Evolutionary conservation across 1,140 invertebrate species (phyloP).

Genomic region (Bombus cullumanus): DNA sequence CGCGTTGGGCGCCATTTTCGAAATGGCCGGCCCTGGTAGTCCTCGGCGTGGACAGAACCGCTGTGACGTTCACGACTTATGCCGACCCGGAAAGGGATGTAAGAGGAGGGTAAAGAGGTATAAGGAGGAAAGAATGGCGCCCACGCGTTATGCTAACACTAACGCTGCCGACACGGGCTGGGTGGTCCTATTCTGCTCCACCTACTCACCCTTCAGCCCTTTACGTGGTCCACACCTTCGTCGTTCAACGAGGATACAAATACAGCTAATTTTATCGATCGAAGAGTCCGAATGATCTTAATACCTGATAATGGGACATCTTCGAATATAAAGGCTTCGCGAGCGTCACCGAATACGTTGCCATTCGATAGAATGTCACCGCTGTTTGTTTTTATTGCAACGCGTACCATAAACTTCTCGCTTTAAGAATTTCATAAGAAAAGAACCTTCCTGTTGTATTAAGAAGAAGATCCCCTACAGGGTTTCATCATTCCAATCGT

Average conservation of each 20-base stretch:
- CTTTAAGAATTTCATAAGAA: background rate
- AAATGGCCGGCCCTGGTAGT: constrained; percentile 43
- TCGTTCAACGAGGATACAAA: constrained; percentile 59
- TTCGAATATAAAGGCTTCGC: background rate
- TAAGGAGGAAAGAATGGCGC: constrained; percentile 79
- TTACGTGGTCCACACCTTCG: constrained; percentile 70
- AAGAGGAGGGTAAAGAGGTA: constrained; percentile 70
- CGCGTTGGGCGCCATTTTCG: constrained; percentile 50
- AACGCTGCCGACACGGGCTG: constrained; percentile 80
- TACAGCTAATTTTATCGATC: constrained; percentile 68
- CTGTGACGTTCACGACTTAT: constrained; percentile 57
- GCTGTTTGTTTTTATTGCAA: too few species aligned
- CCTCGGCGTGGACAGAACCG: constrained; percentile 39
- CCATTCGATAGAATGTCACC: background rate
- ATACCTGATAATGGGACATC: constrained; percentile 56
- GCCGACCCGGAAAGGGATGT: constrained; percentile 49
- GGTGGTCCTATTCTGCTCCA: constrained; percentile 80
- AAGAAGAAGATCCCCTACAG: too few species aligned
- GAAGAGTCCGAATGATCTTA: constrained; percentile 47
- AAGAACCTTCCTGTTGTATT: background rate
- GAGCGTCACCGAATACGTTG: background rate
- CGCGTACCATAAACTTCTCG: background rate
- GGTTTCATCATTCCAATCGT: too few species aligned
- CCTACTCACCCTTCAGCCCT: constrained; percentile 78
- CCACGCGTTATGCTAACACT: constrained; percentile 82